Evolutionary conservation across 2,113 vertebrate genomes (phyloP).

Genomic region (Paramisgurnus dabryanus): DNA sequence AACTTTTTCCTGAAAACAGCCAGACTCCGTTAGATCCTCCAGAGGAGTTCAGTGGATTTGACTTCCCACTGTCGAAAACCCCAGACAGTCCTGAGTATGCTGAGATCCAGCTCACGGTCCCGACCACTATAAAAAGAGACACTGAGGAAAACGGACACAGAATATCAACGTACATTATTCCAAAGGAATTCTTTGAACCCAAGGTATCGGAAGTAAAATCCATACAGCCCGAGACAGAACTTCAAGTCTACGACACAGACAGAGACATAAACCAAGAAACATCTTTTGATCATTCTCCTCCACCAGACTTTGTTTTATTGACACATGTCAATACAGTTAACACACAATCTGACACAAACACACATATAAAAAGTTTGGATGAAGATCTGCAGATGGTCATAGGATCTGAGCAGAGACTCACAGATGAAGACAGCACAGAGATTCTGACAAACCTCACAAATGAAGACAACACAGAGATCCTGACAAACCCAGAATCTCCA

Average conservation of each 20-base stretch:
- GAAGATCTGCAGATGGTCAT: slow-evolving; percentile 41
- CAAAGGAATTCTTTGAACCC: slow-evolving; percentile 37
- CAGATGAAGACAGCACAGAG: neutral
- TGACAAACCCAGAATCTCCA: neutral
- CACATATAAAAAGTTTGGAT: neutral
- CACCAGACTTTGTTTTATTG: neutral
- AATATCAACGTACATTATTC: slow-evolving; percentile 64
- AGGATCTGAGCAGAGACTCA: slow-evolving; percentile 25
- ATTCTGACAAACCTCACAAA: neutral
- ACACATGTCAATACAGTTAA: neutral
- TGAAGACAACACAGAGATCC: neutral
- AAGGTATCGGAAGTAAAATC: slow-evolving; percentile 13
- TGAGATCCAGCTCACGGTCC: neutral
- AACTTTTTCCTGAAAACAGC: slow-evolving; percentile 58
- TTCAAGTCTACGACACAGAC: neutral
- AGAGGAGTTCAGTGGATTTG: neutral
- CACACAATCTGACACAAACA: neutral
- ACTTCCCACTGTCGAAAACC: slow-evolving; percentile 9
- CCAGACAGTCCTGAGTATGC: neutral
- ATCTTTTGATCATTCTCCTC: neutral
- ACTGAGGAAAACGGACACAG: slow-evolving; percentile 14
- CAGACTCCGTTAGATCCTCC: slow-evolving; percentile 8
- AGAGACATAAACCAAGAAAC: neutral
- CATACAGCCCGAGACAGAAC: neutral
- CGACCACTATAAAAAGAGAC: neutral